Evolutionary conservation across 2,797 vertebrate genomes (phyloP).

Genomic region (Cynopterus sphinx): DNA sequence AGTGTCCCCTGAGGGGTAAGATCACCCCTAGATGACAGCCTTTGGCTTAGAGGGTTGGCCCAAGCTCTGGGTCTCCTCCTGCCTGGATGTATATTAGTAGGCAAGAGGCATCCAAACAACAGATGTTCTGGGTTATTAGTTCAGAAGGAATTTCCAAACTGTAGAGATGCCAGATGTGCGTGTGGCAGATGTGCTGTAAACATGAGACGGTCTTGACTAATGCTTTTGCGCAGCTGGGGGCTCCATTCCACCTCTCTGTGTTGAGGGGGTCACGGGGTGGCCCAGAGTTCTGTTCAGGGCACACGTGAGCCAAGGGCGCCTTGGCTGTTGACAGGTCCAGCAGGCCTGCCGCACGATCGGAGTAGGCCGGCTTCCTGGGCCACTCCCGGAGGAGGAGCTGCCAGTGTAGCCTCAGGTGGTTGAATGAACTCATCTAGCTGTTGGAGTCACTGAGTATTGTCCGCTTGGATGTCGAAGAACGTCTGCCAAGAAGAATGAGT

Average conservation of each 20-base stretch:
- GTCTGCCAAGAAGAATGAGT: background rate
- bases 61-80: slow-evolving; percentile 40
- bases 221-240: background rate
- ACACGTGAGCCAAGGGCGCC: accelerated
- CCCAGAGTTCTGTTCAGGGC: background rate
- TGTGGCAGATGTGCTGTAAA: background rate
- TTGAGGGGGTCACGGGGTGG: no score
- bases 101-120: background rate
- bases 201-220: accelerated
- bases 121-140: background rate
- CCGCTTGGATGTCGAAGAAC: accelerated
- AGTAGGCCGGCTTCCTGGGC: background rate
- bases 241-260: background rate
- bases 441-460: background rate
- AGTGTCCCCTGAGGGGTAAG: background rate
- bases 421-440: background rate
- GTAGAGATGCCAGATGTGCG: background rate
- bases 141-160: no score
- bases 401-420: accelerated
- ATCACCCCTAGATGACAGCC: background rate
- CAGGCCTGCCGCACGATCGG: no score
- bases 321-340: accelerated
- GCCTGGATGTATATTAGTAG: background rate
- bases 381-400: accelerated
- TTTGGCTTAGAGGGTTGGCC: background rate